Evolutionary conservation across 1,140 invertebrate genomes (phyloP), one percentile per base, ranked within the genome.

Genomic region (Neodiprion fabricii): DNA sequence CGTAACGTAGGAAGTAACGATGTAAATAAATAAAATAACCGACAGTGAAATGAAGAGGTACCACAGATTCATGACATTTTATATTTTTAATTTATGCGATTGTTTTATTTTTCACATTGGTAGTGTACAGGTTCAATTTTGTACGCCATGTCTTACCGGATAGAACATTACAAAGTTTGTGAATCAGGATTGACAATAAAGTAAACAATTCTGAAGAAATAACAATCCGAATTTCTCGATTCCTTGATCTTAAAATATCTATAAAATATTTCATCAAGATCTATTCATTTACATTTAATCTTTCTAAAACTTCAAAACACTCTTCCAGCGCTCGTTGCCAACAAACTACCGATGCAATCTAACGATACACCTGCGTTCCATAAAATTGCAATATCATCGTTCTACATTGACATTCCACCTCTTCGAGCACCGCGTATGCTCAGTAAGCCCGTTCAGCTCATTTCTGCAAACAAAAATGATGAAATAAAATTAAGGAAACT

Each of bases 121-220:
- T 61, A 61, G 53, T 61, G 53, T 61, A 61, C 53, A 61, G 53
- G 7, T 61, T 61, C 11, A 61, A 61, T 61, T 61, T 61, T 61
- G 11, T 61, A 61, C n/a, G 53, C 9, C 53, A 14, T 17, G n/a
- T 40, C 28, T 40, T 40, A 40, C 28, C 1, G 28, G 1, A 40
- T 40, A 40, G 28, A 40, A 40, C 28, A 40, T 40, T 40, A 40
- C 28, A 5, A 40, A 40, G 28, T 40, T 40, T 40, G 28, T 40
- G 28, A 40, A 40, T 40, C 28, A 40, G 28, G 28, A 40, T 40
- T 40, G 28, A 40, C 28, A 40, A 40, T 40, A 40, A 40, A 40
- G 28, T 40, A 40, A 40, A 40, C 28, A 40, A 40, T 40, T 40
- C 28, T 40, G 28, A 40, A 40, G 28, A 40, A 40, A 40, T 40